Evolutionary conservation across 2,113 vertebrate species (phyloP), one percentile per base, ranked within the genome.

Genomic region (Planiliza haematocheilus): DNA sequence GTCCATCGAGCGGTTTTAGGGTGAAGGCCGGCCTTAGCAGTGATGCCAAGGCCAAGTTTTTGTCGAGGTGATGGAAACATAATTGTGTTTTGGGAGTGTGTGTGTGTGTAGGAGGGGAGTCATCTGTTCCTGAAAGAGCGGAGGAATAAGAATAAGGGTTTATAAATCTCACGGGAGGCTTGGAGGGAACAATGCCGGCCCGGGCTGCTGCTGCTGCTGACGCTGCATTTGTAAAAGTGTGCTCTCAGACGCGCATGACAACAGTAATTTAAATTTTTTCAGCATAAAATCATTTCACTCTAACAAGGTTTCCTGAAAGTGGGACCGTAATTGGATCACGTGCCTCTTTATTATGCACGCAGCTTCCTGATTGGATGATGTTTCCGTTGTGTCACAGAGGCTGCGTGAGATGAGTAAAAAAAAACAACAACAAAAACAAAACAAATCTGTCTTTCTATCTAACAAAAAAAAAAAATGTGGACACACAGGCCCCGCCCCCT

Each of bases 51-150:
- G n/a, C n/a, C n/a, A n/a, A n/a, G 24, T 30, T 30, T 30, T 30
- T 30, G 24, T 30, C 24, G 13, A 43, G 4, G 41, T 1, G 41
- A 43, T 43, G 41, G 41, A 43, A 43, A 43, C 41, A 43, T 10
- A 12, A 11, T 42, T 48, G 36, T 70, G 64, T 63, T 63, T n/a
- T n/a, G n/a, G n/a, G n/a, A n/a, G n/a, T n/a, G n/a, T n/a, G n/a
- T 70, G 36, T 45, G 46, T 34, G 46, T 16, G 13, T 36, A 20
- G 53, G 43, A 61, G 63, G 59, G 55, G n/a, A 66, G 70, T 86
- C 73, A 69, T 84, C 77, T 89, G 82, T 57, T 61, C 53, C 53
- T 67, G 51, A 61, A 65, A 68, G n/a, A n/a, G n/a, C n/a, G n/a
- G n/a, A n/a, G n/a, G 37, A 82, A 56, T 75, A 67, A n/a, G 70